Evolutionary conservation across 2,797 vertebrate species (phyloP), one percentile per base, ranked within the genome.

Genomic region (Rhodeus uyekii): DNA sequence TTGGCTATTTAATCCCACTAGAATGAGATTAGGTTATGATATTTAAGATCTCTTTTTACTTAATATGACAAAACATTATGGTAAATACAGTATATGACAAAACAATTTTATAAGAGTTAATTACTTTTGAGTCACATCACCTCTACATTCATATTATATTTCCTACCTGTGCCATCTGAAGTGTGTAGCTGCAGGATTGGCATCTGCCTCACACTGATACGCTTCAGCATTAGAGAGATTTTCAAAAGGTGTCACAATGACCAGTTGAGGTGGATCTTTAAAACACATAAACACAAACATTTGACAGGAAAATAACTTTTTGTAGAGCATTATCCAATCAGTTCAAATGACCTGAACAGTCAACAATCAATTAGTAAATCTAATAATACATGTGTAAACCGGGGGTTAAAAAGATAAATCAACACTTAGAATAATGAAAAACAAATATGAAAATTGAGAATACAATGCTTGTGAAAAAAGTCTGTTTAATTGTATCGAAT

Each of bases 141-240:
- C 4, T 58, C 24, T 27, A 58, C 12, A 27, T 58, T 12, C 4
- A 58, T 58, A 58, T 58, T 27, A 5, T 5, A 58, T 58, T 14
- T 58, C 55, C 24, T 42, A 79, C 77, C 77, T 79, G 65, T 69
- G 13, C 77, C 77, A 79, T 5, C 7, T 39, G 36, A 69, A 79
- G 16, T n/a, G 48, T 14, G 61, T 42, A 24, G 50, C 77, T 69
- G 16, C 10, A n/a, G 77, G 77, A 42, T 79, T 79, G 14, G 64
- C 64, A 44, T 79, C 77, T 32, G 77, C 48, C 18, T 78, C 32
- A 68, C 76, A 78, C 22, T 78, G 76, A 78, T 48, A 78, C 4
- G n/a, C 61, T 6, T 78, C 34, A 53, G 19, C 34, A 53, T 50
- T 22, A 7, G 22, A 19, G 14, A 0, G 8, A 29, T 18, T 24